Evolutionary conservation across 1,140 invertebrate species (phyloP), one percentile per base, ranked within the genome.

Genomic region (Propsilocerus akamusi): DNA sequence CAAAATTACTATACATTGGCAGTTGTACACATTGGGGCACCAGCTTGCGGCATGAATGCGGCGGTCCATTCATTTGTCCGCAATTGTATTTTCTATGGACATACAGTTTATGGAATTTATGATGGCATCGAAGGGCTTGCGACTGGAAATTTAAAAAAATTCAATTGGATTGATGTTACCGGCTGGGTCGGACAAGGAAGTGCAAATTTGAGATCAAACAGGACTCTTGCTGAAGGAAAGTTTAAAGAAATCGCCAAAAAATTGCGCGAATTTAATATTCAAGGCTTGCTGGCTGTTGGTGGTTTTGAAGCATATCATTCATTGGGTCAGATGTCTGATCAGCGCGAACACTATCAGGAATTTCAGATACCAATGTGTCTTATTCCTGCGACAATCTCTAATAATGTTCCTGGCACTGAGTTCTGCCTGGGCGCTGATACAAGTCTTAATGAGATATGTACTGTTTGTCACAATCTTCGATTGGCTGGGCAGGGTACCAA

Each of bases 21-120:
- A n/a, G 86, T 99, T n/a, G 91, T 99, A 80, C 93, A 97, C 65
- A 84, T 99, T 58, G 97, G 97, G 55, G 95, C 97, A 17, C 97
- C 97, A 0, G 91, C 93, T 50, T 98, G 97, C 70, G 97, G 96
- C 53, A 91, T 93, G 83, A 99, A 99, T 71, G 91, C 96, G 25
- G 91, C 92, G 0, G 90, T 97, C 5, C 78, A 95, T 53, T 94
- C 94, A 3, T 98, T 98, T 67, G 94, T 98, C 0, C 74, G 94
- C 22, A 92, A 97, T 66, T 85, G 85, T 57, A 88, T 98, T 58
- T 97, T 90, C 66, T 72, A 82, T 46, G 85, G 92, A 12, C 91
- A 92, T 65, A 86, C 78, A 51, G 87, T 97, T n/a, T 81, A 85
- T 53, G 94, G 89, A 30, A 82, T 99, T 51, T 83, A 96, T 58